A percentile compares a stretch with the other conserved stretches of the same genome.
phyloP scores from a whole-genome alignment of 2,797 vertebrate genomes.

The Gila robusta region DNA sequence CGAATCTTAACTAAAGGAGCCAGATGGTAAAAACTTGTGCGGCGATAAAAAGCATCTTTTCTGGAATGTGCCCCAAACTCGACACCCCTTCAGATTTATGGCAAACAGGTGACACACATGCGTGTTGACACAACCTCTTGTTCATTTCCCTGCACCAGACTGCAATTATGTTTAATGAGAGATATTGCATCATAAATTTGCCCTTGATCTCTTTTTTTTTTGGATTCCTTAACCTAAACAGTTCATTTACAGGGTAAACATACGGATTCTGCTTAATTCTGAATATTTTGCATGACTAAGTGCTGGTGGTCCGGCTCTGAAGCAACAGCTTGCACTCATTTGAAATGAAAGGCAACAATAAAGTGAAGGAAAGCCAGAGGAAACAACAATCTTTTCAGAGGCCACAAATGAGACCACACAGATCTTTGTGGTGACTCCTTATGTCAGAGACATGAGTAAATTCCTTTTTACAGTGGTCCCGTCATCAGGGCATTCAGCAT shows the following conservation, averaged over 20 bases:
- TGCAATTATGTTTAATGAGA: slow-evolving; percentile 75
- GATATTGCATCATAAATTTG: slow-evolving; percentile 66
- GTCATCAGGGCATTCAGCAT: slow-evolving; percentile 38
- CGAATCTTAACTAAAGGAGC: slow-evolving; percentile 57
- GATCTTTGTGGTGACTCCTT: slow-evolving; percentile 41
- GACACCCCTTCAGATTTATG: slow-evolving; percentile 68
- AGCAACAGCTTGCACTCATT: slow-evolving; percentile 39
- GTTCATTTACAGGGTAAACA: slow-evolving; percentile 51
- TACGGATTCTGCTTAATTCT: slow-evolving; percentile 32
- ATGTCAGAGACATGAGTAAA: slow-evolving; percentile 46
- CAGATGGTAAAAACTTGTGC: slow-evolving; percentile 62
- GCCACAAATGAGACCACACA: slow-evolving; percentile 52
- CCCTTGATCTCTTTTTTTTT: slow-evolving; percentile 66
- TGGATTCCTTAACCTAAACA: slow-evolving; percentile 52
- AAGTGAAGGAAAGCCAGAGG: slow-evolving; percentile 31
- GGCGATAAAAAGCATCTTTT: slow-evolving; percentile 65
- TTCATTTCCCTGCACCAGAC: slow-evolving; percentile 67
- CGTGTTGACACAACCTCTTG: slow-evolving; percentile 56
- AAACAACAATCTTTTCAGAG: slow-evolving; percentile 40
- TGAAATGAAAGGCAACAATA: slow-evolving; percentile 46
- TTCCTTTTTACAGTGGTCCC: slow-evolving; percentile 13
- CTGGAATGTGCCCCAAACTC: slow-evolving; percentile 56
- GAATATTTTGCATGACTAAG: slow-evolving; percentile 33
- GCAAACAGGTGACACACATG: slow-evolving; percentile 73
- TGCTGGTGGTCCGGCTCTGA: slow-evolving; percentile 41